A percentile compares a stretch with the other conserved stretches of the same genome.
These are phyloP conservation scores for Anticlea derivata DNA, from an alignment of 2,888 invertebrate species.

Conservation along the genomic window DNA sequence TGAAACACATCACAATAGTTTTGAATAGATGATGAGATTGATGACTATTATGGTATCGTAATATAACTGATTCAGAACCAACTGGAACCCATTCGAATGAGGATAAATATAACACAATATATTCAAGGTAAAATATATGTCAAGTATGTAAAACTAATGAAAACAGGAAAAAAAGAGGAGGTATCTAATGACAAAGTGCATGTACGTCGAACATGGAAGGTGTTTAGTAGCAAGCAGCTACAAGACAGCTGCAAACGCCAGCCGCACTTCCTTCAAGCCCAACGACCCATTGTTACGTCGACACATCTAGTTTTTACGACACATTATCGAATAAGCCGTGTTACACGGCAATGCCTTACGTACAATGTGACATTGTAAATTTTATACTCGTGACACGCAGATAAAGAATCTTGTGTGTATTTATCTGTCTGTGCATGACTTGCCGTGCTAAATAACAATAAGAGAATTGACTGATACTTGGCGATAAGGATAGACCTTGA, in stretches of 20 bases:
- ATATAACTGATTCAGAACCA: slow-evolving; percentile 12
- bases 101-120: neutral
- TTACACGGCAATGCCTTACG: slow-evolving; percentile 39
- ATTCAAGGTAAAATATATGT: slow-evolving; percentile 9
- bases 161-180: slow-evolving; percentile 9
- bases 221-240: slow-evolving; percentile 31
- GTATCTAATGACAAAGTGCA: slow-evolving; percentile 21
- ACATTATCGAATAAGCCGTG: slow-evolving; percentile 49
- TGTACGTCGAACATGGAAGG: slow-evolving; percentile 39
- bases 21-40: slow-evolving; percentile 35
- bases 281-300: slow-evolving; percentile 69
- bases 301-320: slow-evolving; percentile 58
- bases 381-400: slow-evolving; percentile 47
- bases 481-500: slow-evolving; percentile 24
- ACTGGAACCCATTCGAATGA: slow-evolving; percentile 4
- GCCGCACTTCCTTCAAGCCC: slow-evolving; percentile 71
- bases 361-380: slow-evolving; percentile 44
- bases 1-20: slow-evolving; percentile 31
- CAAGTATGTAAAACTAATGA: neutral
- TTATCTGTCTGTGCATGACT: slow-evolving; percentile 24
- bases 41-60: slow-evolving; percentile 34
- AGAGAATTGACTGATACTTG: slow-evolving; percentile 14
- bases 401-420: slow-evolving; percentile 34
- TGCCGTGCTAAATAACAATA: slow-evolving; percentile 19
- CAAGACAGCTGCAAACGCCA: slow-evolving; percentile 63